These are phyloP conservation scores for Bombus cullumanus DNA, from an alignment of 1,140 invertebrate species.

Conservation along the genomic window DNA sequence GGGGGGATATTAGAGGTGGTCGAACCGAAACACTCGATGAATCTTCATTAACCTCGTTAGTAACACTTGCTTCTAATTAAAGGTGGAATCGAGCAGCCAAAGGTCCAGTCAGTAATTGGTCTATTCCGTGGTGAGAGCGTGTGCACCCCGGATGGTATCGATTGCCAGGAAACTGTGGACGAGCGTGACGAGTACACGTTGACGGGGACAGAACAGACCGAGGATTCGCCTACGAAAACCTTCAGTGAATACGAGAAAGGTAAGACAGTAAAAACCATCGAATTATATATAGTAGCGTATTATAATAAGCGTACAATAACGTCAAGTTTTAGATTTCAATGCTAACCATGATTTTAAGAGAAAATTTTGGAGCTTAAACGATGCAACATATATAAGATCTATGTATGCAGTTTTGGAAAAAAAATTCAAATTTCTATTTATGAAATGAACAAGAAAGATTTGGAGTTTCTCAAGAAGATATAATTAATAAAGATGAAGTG, in stretches of 20 bases:
- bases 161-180: constrained; percentile 74
- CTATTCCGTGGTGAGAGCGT: constrained; percentile 81
- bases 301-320: too few relatives aligned
- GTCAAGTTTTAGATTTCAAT: too few relatives aligned
- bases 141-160: constrained; percentile 71
- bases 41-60: background rate
- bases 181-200: constrained; percentile 76
- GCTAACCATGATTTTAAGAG: too few relatives aligned
- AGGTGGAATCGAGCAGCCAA: constrained; percentile 83
- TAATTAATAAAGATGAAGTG: background rate
- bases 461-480: too few relatives aligned
- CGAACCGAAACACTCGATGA: constrained; percentile 7
- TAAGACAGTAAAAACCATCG: background rate
- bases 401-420: too few relatives aligned
- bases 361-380: too few relatives aligned
- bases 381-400: too few relatives aligned
- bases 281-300: too few relatives aligned
- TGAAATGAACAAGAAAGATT: too few relatives aligned
- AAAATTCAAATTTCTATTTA: too few relatives aligned
- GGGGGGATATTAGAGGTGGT: background rate
- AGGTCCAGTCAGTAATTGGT: constrained; percentile 82
- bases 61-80: constrained; percentile 49
- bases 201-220: constrained; percentile 68
- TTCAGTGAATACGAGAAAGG: constrained; percentile 64
- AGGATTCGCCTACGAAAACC: constrained; percentile 72